Evolutionary conservation across 2,797 vertebrate species (phyloP).

Genomic region (Uromys caudimaculatus): DNA sequence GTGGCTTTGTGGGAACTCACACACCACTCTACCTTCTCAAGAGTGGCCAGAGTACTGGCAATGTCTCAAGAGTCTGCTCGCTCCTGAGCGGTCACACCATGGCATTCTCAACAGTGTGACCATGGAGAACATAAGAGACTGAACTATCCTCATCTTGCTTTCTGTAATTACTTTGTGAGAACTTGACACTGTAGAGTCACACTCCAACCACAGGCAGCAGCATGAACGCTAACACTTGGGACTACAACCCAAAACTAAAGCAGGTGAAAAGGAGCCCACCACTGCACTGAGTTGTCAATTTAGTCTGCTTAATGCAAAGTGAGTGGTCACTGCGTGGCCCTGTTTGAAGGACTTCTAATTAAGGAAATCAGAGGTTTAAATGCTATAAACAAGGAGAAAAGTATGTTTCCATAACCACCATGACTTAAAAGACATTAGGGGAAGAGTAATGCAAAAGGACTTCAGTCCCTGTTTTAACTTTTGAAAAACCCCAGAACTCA

Average conservation of each 20-base stretch:
- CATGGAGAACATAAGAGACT: not conserved
- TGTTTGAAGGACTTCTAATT: constrained; percentile 63
- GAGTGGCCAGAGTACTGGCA: not conserved
- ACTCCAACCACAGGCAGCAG: not conserved
- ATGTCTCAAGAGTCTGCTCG: not conserved
- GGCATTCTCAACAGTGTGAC: not conserved
- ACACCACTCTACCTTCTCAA: constrained; percentile 2
- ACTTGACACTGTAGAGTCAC: constrained; percentile 25
- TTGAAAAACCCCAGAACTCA: constrained; percentile 43
- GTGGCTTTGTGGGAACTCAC: constrained; percentile 22
- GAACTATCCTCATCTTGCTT: not conserved
- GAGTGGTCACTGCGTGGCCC: not conserved
- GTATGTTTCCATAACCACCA: constrained; percentile 28
- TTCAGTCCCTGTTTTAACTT: constrained; percentile 20
- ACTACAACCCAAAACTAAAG: not conserved
- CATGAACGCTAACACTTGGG: constrained; percentile 42
- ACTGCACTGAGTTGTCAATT: not conserved
- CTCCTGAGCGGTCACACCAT: not conserved
- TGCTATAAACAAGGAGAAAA: constrained; percentile 59
- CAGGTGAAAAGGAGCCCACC: not conserved
- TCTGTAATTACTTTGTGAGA: constrained; percentile 40
- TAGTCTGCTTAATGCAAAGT: constrained; percentile 42
- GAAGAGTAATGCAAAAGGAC: constrained; percentile 29
- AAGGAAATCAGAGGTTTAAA: constrained; percentile 29
- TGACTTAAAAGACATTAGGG: constrained; percentile 24